Base-by-base conservation (phyloP, 2,888 invertebrate genomes). In the Harmothoe impar region DNA sequence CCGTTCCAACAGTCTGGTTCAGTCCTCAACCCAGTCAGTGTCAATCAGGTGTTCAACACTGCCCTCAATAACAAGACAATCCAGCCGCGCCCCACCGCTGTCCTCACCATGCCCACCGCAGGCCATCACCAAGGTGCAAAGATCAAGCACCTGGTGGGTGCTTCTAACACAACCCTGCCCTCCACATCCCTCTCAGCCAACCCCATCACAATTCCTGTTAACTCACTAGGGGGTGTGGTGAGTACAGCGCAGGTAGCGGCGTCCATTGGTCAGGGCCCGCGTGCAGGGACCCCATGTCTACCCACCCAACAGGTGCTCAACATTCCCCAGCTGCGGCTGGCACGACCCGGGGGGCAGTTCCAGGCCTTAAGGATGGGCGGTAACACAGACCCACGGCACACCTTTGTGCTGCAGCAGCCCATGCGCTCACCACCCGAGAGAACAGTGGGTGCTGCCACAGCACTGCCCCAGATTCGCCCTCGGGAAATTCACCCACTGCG, bases 1-100 rank as follows among this genome's bases (percentile, higher is more conserved):
- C 90, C 90, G 1, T 31, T 90, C 12, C 90, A 90, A 43, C 90
- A 90, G 51, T 20, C 85, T 43, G 62, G 35, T 17, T 86, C 89
- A 15, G 33, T 90, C 15, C 25, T 86, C 20, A 85, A 85, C 25
- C 89, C 33, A 29, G 89, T 43, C 51, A 31, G 33, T 25, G 51
- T 90, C 10, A 25, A 35, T n/a, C 90, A 90, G 72, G 68, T 90
- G 10, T 33, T 90, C 33, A 85, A 85, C 51, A 43, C 84, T 1
- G 0, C 90, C 23, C 23, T n/a, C 20, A 25, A 56, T 33, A 35
- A 51, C n/a, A 90, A 90, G 56, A 43, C 54, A 29, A 86, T 90
- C 68, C 90, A 85, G 54, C 90, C 85, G 3, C 81, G 81, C 3
- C 85, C 90, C 17, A 31, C 68, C 25, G 77, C 62, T 43, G 25